Conservation (phyloP, 2,113 vertebrate genomes). For the Crotalus horridus region DNA sequence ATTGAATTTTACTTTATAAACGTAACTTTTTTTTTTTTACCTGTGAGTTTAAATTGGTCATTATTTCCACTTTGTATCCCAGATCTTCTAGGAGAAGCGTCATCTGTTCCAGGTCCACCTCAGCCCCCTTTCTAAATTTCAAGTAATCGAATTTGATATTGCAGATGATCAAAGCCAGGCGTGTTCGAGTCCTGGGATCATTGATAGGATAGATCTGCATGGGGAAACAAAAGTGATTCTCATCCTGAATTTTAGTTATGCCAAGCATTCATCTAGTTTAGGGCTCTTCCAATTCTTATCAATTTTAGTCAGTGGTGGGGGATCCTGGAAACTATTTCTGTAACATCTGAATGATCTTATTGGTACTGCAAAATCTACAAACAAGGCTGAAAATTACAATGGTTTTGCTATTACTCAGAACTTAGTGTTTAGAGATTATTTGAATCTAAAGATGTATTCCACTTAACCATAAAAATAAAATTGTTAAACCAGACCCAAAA, state of each 20-base stretch:
- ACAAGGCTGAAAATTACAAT: not conserved
- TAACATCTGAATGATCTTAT: not conserved
- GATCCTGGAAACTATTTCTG: not conserved
- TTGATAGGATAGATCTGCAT: conserved; percentile 67
- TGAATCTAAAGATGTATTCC: not conserved
- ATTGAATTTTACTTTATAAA: not conserved
- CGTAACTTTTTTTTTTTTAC: conserved; percentile 53
- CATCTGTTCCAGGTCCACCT: conserved; percentile 70
- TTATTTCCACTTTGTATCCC: conserved; percentile 67
- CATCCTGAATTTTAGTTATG: not conserved
- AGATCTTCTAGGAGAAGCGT: conserved; percentile 60
- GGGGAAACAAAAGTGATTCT: not conserved
- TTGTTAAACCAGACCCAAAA: not conserved
- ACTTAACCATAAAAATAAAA: not conserved
- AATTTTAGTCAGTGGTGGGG: not conserved
- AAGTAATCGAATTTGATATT: conserved; percentile 68
- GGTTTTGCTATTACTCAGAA: not conserved
- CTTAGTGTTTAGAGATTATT: not conserved
- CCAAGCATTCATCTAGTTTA: not conserved
- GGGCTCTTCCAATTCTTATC: not conserved
- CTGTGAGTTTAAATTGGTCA: conserved; percentile 67
- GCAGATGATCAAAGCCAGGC: conserved; percentile 77
- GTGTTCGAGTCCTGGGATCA: conserved; percentile 32
- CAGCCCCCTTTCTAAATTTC: conserved; percentile 58
- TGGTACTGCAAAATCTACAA: not conserved